A percentile compares a stretch with the other conserved stretches of the same genome.
These are phyloP conservation scores for Conopomorpha cramerella DNA, from an alignment of 1,140 invertebrate species.

Conservation along the genomic window DNA sequence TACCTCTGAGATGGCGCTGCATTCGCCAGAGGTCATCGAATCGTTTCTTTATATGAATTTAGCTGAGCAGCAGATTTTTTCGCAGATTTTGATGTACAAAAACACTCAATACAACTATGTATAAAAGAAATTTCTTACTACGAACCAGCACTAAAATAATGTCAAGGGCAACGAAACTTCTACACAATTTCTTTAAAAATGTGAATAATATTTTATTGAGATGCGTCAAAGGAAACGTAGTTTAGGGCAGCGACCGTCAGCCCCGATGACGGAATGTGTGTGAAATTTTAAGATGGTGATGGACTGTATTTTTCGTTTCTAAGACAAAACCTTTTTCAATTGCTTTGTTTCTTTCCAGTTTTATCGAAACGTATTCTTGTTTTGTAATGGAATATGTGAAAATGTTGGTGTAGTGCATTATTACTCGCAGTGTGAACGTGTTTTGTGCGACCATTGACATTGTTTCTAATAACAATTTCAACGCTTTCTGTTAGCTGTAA, in stretches of 20 bases:
- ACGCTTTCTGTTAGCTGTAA: no score
- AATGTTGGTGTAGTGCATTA: constrained; percentile 16
- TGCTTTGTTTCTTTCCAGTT: constrained; percentile 22
- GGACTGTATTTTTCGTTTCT: constrained; percentile 41
- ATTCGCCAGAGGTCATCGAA: no score
- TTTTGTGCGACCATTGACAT: constrained; percentile 50
- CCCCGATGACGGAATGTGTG: constrained; percentile 57
- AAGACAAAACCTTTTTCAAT: constrained; percentile 19
- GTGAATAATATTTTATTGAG: constrained; percentile 3
- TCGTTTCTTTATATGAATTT: no score
- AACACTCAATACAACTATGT: no score
- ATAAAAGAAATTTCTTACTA: no score
- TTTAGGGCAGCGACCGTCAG: constrained; percentile 50
- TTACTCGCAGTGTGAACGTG: constrained; percentile 35
- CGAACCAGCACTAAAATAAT: no score
- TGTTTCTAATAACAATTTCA: constrained; percentile 53
- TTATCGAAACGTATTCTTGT: constrained; percentile 20
- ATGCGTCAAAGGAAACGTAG: constrained; percentile 24
- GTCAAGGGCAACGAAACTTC: no score
- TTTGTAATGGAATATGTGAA: constrained; percentile 15
- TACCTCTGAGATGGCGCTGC: no score
- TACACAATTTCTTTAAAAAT: no score
- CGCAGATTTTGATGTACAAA: no score
- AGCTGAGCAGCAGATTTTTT: no score
- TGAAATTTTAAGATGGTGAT: constrained; percentile 57